Percentiles rank a stretch among this genome's conserved stretches.
phyloP scores from a whole-genome alignment of 1,140 invertebrate species.

The Hylaeus volcanicus region DNA sequence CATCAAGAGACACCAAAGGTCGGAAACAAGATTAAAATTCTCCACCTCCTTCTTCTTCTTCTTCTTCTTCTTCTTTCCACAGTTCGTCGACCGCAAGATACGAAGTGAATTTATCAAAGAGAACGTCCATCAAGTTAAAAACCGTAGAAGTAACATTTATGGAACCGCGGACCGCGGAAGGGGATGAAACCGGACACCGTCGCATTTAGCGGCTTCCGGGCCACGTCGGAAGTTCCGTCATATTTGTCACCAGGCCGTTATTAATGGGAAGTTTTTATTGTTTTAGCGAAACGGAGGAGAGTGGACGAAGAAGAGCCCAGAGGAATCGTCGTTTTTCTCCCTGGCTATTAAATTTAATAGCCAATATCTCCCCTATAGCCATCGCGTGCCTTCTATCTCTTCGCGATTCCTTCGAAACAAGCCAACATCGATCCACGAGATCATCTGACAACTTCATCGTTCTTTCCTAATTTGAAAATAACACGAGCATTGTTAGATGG shows the following conservation, averaged over 20 bases:
- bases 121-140: not conserved
- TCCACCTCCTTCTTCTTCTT: too few species aligned
- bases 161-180: constrained; percentile 2
- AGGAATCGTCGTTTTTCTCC: constrained; percentile 37
- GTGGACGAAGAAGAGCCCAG: constrained; percentile 3
- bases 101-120: not conserved
- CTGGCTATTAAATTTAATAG: constrained; percentile 68
- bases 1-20: too few species aligned
- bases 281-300: constrained; percentile 31
- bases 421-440: constrained; percentile 26
- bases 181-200: constrained; percentile 18
- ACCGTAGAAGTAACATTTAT: not conserved
- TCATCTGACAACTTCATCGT: not conserved
- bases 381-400: constrained; percentile 31
- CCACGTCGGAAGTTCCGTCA: constrained; percentile 62
- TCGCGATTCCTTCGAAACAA: constrained; percentile 45
- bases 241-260: constrained; percentile 67
- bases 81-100: not conserved
- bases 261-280: constrained; percentile 66
- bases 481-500: not conserved
- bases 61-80: too few species aligned
- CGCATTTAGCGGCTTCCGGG: constrained; percentile 65
- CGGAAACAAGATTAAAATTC: too few species aligned
- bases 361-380: constrained; percentile 41
- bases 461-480: not conserved